A percentile compares a stretch with the other conserved stretches of the same genome.
phyloP scores from a whole-genome alignment of 2,888 invertebrate species.

The Ornithoptera alexandrae region DNA sequence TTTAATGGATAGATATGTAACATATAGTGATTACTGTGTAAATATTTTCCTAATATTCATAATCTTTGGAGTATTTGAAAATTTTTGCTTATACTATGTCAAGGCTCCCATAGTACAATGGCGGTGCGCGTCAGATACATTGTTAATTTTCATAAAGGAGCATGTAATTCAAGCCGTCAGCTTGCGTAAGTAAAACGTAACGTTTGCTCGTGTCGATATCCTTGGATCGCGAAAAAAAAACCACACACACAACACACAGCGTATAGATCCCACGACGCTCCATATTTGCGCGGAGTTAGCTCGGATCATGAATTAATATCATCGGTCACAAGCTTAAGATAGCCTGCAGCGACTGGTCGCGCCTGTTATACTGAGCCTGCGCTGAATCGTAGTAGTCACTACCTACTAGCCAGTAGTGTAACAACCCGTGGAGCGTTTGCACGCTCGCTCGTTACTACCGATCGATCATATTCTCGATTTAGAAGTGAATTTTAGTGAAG shows the following conservation, averaged over 20 bases:
- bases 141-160: constrained; percentile 20
- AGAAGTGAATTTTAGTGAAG: constrained; percentile 33
- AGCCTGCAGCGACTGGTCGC: constrained; percentile 46
- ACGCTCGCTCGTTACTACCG: constrained; percentile 49
- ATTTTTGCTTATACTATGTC: constrained; percentile 4
- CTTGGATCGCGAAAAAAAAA: constrained; percentile 41
- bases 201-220: constrained; percentile 40
- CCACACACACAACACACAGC: constrained; percentile 27
- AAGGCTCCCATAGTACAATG: constrained; percentile 17
- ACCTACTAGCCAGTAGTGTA: constrained; percentile 52
- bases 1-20: too few species aligned
- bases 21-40: too few species aligned
- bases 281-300: constrained; percentile 49
- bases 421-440: constrained; percentile 59
- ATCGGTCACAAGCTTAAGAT: constrained; percentile 39
- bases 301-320: constrained; percentile 63
- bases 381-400: constrained; percentile 23
- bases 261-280: constrained; percentile 46
- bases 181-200: constrained; percentile 30
- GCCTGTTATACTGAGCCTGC: constrained; percentile 37
- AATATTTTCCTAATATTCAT: background rate
- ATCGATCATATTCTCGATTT: constrained; percentile 34
- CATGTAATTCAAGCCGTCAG: constrained; percentile 30
- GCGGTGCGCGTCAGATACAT: constrained; percentile 11
- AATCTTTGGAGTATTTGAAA: constrained; percentile 8